Evolutionary conservation across 2,888 invertebrate genomes (phyloP).

Genomic region (Thelaira solivaga): DNA sequence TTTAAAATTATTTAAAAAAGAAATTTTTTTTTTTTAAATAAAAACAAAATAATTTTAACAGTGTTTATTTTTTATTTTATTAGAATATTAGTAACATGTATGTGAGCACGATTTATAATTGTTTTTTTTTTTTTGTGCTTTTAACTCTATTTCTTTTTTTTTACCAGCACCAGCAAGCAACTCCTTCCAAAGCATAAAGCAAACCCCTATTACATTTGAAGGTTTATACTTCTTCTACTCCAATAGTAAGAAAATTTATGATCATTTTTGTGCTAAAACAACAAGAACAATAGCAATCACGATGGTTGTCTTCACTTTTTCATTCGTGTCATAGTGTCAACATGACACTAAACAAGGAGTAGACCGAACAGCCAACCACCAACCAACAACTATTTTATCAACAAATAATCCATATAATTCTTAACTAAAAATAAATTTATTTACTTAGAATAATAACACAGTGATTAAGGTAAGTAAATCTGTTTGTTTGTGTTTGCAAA

Average conservation of each 20-base stretch:
- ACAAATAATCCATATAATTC: neutral
- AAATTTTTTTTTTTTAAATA: too few relatives aligned
- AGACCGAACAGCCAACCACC: neutral
- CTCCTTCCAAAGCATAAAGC: neutral
- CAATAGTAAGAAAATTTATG: slow-evolving; percentile 40
- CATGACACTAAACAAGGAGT: slow-evolving; percentile 51
- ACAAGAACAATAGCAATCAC: slow-evolving; percentile 5
- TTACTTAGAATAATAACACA: too few relatives aligned
- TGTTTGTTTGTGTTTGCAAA: too few relatives aligned
- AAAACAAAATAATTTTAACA: neutral
- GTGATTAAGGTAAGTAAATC: too few relatives aligned
- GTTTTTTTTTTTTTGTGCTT: too few relatives aligned
- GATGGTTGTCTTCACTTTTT: slow-evolving; percentile 41
- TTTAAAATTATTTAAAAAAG: too few relatives aligned
- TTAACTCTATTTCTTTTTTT: slow-evolving; percentile 5
- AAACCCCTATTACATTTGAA: slow-evolving; percentile 19
- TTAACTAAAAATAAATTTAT: too few relatives aligned
- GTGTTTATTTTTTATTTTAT: slow-evolving; percentile 7
- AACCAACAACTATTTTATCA: slow-evolving; percentile 7
- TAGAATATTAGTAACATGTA: slow-evolving; percentile 25
- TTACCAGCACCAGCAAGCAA: neutral
- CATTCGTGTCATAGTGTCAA: slow-evolving; percentile 60
- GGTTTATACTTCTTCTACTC: neutral
- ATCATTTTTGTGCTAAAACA: slow-evolving; percentile 12
- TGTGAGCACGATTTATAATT: slow-evolving; percentile 43